Percentiles rank a stretch among this genome's conserved stretches.
Evolutionary conservation across 2,888 invertebrate species (phyloP).

Genomic region (Gnatocerus cornutus): DNA sequence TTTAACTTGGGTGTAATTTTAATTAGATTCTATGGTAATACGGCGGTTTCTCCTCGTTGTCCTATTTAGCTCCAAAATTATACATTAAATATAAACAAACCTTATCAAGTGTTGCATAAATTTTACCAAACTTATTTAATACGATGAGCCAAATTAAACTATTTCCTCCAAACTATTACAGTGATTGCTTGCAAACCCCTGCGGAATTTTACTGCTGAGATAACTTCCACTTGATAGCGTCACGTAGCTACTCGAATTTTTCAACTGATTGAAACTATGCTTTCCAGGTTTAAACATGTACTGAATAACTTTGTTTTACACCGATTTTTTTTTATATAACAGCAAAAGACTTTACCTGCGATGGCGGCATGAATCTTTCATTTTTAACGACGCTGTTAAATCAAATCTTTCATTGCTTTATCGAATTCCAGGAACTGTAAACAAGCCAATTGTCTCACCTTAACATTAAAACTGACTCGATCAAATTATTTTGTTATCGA

Average conservation of each 20-base stretch:
- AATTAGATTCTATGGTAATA: conserved; percentile 54
- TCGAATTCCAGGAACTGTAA: too few species aligned
- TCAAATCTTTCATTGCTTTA: too few species aligned
- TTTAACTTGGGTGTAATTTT: conserved; percentile 53
- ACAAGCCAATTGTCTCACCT: too few species aligned
- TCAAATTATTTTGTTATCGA: conserved; percentile 11
- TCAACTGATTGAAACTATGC: not conserved
- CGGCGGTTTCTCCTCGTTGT: conserved; percentile 47
- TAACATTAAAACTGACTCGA: too few species aligned
- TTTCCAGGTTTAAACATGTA: conserved; percentile 8
- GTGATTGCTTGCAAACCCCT: conserved; percentile 5
- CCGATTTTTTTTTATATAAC: too few species aligned
- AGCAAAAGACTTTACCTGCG: not conserved
- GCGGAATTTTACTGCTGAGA: conserved; percentile 6
- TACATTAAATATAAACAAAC: conserved; percentile 45
- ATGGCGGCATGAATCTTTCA: not conserved
- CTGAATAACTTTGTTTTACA: not conserved
- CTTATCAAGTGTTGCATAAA: conserved; percentile 35
- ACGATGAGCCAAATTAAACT: conserved; percentile 20
- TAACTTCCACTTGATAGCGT: not conserved
- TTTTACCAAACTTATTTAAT: conserved; percentile 35
- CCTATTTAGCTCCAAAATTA: conserved; percentile 44
- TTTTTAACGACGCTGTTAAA: too few species aligned
- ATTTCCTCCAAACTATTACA: not conserved
- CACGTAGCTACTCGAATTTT: not conserved